phyloP scores from a whole-genome alignment of 2,797 vertebrate species.

The Scomberomorus guttatus region DNA sequence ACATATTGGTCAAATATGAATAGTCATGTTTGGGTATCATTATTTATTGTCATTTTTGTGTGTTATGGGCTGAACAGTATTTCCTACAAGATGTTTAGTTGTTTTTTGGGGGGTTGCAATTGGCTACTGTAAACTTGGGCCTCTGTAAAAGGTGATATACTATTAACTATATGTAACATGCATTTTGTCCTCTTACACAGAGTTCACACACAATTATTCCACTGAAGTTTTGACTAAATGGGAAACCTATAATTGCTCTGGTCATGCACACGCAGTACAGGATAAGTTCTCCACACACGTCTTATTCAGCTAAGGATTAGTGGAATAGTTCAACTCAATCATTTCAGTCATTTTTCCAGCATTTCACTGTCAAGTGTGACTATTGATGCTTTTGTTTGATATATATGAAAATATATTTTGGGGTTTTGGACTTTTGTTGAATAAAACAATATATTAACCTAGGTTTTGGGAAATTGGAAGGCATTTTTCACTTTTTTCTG shows the following conservation, averaged over 20 bases:
- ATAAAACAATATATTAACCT: no score
- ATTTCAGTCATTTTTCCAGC: no score
- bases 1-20: not conserved
- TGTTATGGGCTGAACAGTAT: not conserved
- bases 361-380: no score
- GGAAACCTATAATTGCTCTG: not conserved
- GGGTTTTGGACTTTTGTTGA: no score
- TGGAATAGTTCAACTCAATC: not conserved
- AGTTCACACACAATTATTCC: not conserved
- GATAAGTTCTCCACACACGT: no score
- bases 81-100: not conserved
- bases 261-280: not conserved
- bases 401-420: not conserved
- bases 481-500: no score
- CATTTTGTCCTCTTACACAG: not conserved
- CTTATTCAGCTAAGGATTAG: not conserved
- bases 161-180: no score
- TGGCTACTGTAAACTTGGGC: not conserved
- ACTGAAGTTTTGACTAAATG: not conserved
- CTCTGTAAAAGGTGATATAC: not conserved
- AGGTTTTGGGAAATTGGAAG: no score
- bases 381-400: not conserved
- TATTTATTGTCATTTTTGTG: not conserved
- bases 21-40: not conserved
- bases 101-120: not conserved